Evolutionary conservation across 2,797 vertebrate genomes (phyloP), one percentile per base, ranked within the genome.

Genomic region (Propithecus perrieri): DNA sequence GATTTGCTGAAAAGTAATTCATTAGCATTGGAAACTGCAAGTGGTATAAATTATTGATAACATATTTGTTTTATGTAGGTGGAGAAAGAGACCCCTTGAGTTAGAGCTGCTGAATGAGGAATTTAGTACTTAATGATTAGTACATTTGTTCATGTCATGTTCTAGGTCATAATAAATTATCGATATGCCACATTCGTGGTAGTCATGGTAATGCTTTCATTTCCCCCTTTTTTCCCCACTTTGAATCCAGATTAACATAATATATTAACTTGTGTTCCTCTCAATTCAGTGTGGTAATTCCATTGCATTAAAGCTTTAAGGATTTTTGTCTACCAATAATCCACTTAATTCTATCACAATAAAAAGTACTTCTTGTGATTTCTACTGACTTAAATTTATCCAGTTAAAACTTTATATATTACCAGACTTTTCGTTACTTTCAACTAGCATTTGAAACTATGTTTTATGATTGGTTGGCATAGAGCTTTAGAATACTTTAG

Each of bases 401-500:
- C 57, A 84, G 0, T 94, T 38, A 94, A 61, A 96, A 85, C 67
- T 75, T 85, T 69, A 15, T 65, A 4, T 65, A 11, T 81, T 72
- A 50, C 35, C 75, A 76, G 63, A 94, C 18, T 63, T 94, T 84
- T 48, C 81, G 65, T 91, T 92, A 53, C 48, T 95, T 94, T 94
- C 22, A 63, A 55, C 35, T 85, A 80, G 59, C 33, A 38, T 87
- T 86, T 74, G 46, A 89, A 86, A 74, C n/a, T 50, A 28, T 81
- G 55, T 69, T 96, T 96, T 84, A n/a, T 35, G 78, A 84, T 74
- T 85, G 67, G 13, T 41, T 91, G 63, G 26, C 71, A 78, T 24
- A 88, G 61, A 55, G 24, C 57, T 87, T 43, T 43, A 43, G 43
- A 43, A 43, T 43, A 43, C 57, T 87, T 43, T 43, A 43, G 43